Evolutionary conservation across 2,888 invertebrate species (phyloP).

Genomic region (Dolichopus griseipennis): DNA sequence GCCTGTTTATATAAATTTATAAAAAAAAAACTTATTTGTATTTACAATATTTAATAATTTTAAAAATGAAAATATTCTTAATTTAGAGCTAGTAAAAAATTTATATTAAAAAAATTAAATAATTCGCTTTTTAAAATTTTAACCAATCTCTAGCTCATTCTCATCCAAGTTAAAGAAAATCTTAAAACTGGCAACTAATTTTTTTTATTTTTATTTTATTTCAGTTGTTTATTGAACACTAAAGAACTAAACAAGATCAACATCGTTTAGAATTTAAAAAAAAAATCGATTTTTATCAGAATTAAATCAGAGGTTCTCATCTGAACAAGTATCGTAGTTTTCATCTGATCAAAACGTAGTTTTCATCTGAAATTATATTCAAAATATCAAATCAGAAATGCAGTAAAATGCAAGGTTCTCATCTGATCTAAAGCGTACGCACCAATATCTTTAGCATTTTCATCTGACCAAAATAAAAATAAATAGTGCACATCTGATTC

Average conservation of each 20-base stretch:
- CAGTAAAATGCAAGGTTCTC: neutral
- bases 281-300: neutral
- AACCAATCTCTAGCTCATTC: neutral
- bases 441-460: neutral
- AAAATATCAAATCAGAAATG: neutral
- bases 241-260: neutral
- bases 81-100: neutral
- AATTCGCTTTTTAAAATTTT: neutral
- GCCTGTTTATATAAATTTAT: neutral
- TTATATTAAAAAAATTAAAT: neutral
- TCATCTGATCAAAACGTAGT: neutral
- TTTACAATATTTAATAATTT: too few species aligned
- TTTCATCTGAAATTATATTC: neutral
- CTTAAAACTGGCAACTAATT: neutral
- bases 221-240: constrained; percentile 2
- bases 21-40: neutral
- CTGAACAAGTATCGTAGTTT: neutral
- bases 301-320: constrained; percentile 2
- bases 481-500: neutral
- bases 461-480: neutral
- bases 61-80: neutral
- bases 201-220: constrained; percentile 6
- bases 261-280: neutral
- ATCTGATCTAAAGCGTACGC: neutral
- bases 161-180: neutral